Conservation (phyloP, 2,113 vertebrate species). For the Atherinomorus stipes region DNA sequence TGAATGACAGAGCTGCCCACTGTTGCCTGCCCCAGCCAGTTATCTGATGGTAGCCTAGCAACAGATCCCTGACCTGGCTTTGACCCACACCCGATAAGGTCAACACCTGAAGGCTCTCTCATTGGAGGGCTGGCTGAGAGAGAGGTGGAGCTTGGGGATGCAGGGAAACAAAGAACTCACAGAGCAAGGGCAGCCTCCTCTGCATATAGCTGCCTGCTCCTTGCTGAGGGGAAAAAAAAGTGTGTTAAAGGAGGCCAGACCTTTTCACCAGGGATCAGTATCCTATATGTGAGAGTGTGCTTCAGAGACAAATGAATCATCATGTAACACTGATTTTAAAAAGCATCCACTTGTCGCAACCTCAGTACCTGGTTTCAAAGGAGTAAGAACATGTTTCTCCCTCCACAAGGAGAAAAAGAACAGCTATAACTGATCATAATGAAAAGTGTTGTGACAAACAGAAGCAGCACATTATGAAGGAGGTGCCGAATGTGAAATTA, state of each 20-base stretch:
- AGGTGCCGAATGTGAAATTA: conserved; percentile 69
- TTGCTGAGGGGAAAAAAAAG: conserved; percentile 57
- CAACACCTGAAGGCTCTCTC: conserved; percentile 86
- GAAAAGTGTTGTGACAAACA: conserved; percentile 61
- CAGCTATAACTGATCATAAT: conserved; percentile 48
- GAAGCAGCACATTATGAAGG: conserved; percentile 56
- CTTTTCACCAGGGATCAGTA: conserved; percentile 41
- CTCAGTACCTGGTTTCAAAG: conserved; percentile 38
- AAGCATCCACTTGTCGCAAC: conserved; percentile 4
- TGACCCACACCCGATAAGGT: conserved; percentile 88
- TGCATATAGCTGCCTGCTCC: conserved; percentile 66
- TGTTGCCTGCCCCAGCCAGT: conserved; percentile 79
- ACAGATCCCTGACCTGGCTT: conserved; percentile 87
- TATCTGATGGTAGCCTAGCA: conserved; percentile 88
- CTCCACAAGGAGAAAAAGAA: conserved; percentile 32
- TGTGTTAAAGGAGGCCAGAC: conserved; percentile 63
- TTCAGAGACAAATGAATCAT: conserved; percentile 30
- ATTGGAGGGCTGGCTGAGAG: conserved; percentile 79
- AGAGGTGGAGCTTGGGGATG: conserved; percentile 77
- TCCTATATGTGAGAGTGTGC: conserved; percentile 1
- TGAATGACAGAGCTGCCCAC: conserved; percentile 80
- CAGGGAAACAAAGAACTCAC: conserved; percentile 78
- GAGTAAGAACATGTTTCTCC: conserved; percentile 34
- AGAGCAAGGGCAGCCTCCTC: conserved; percentile 74
- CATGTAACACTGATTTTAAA: conserved; percentile 1